phyloP scores from a whole-genome alignment of 2,888 invertebrate genomes.

The Metacarcinus magister region DNA sequence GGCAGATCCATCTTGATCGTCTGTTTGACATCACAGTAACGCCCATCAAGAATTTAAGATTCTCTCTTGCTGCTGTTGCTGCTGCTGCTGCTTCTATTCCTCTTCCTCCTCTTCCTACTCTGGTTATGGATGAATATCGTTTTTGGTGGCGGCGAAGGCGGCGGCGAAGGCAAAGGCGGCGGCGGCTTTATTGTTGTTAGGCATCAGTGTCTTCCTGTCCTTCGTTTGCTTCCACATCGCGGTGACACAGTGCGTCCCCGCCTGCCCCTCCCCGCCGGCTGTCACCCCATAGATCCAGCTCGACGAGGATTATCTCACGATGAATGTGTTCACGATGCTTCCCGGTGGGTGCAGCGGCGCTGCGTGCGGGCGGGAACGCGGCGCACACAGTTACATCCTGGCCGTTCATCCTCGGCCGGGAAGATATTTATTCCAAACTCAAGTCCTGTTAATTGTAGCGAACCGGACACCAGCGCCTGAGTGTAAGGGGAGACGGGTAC shows the following conservation, averaged over 20 bases:
- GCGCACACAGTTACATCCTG: neutral
- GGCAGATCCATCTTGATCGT: constrained; percentile 27
- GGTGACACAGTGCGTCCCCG: no score
- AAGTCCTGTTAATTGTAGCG: neutral
- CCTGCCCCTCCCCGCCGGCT: neutral
- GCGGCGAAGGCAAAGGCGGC: no score
- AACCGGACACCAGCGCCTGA: neutral
- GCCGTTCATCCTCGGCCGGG: neutral
- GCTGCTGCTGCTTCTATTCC: neutral
- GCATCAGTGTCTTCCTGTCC: neutral
- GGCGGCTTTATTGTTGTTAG: neutral
- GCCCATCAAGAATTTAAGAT: neutral
- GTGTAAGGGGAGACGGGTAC: neutral
- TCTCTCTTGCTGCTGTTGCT: neutral
- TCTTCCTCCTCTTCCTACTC: neutral
- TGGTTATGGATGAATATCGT: no score
- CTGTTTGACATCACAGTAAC: neutral
- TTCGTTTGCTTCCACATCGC: neutral
- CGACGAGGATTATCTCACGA: constrained; percentile 15
- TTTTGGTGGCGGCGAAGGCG: neutral
- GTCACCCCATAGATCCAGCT: constrained; percentile 41
- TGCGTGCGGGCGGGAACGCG: neutral
- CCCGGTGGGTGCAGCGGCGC: no score
- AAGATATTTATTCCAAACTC: neutral
- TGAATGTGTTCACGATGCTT: neutral